Base-by-base conservation (phyloP, 2,797 vertebrate species). In the Pangasius djambal region DNA sequence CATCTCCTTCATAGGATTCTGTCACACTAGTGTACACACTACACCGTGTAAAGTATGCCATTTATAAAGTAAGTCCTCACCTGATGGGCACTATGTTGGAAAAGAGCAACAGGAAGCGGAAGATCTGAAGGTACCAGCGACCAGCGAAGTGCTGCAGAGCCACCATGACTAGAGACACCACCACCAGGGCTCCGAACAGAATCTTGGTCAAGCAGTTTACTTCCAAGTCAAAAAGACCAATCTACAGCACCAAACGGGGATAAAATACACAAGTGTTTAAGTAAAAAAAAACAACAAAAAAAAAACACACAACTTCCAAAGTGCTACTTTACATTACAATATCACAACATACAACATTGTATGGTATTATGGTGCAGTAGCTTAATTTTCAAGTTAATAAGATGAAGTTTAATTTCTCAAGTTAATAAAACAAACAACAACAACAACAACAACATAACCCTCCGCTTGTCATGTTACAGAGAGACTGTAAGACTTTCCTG, bases 171-270 rank as follows among this genome's bases (percentile, higher is more conserved):
- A 99, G 95, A 0, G 99, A 99, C 79, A 99, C 97, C 90, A 99
- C 97, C 86, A 99, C 97, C 61, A 99, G 93, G 0, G 98, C 99
- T 0, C 96, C 97, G 18, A 99, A 99, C 0, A 99, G 96, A 94
- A 99, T 99, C 96, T 99, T 99, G 2, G 98, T 99, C 92, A 99
- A 95, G 90, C 98, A 99, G 94, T 99, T 99, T 92, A 99, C 98
- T 89, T 99, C 99, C 95, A 99, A 92, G 94, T 99, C 99, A 92
- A 99, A 98, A 86, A 99, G 95, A 20, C 99, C 99, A 9, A 99
- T 98, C 99, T 99, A 61, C 31, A 75, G 89, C 86, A 92, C 9
- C 89, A 86, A 4, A 59, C 12, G 1, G 18, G 37, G 1, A 22
- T 3, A 50, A 67, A 48, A 18, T n/a, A 48, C 28, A 50, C 22